A percentile compares a stretch with the other conserved stretches of the same genome.
These are phyloP conservation scores for Brachionichthys hirsutus DNA, from an alignment of 2,113 vertebrate genomes.

Conservation along the genomic window DNA sequence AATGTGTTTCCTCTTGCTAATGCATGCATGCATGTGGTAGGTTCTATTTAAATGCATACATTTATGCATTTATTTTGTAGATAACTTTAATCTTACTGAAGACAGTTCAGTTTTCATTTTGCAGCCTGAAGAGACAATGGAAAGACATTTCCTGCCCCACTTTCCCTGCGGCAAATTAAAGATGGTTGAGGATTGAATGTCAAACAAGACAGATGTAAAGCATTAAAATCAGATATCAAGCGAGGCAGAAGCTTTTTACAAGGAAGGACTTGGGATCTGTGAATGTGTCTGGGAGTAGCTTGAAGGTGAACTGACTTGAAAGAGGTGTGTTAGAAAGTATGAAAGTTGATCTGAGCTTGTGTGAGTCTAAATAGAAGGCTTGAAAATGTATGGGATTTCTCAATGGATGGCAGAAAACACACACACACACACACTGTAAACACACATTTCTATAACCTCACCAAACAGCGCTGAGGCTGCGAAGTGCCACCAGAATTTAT, in stretches of 20 bases:
- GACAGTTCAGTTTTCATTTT: slow-evolving; percentile 14
- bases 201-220: slow-evolving; percentile 39
- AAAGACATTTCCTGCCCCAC: slow-evolving; percentile 26
- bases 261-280: slow-evolving; percentile 32
- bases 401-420: slow-evolving; percentile 14
- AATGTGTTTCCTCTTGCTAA: background rate
- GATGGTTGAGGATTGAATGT: slow-evolving; percentile 53
- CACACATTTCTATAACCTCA: slow-evolving; percentile 8
- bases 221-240: slow-evolving; percentile 57
- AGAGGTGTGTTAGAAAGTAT: slow-evolving; percentile 12
- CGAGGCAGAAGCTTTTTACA: slow-evolving; percentile 45
- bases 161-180: slow-evolving; percentile 49
- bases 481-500: slow-evolving; percentile 9
- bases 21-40: too few species aligned
- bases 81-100: background rate
- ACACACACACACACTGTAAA: background rate
- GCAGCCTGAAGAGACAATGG: slow-evolving; percentile 8
- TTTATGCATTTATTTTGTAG: too few species aligned
- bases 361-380: slow-evolving; percentile 1
- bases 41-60: too few species aligned
- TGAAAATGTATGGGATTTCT: slow-evolving; percentile 10
- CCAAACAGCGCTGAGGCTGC: slow-evolving; percentile 20
- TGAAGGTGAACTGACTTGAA: slow-evolving; percentile 32
- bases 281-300: slow-evolving; percentile 41
- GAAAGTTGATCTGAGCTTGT: background rate